A percentile compares a stretch with the other conserved stretches of the same genome.
Evolutionary conservation across 1,140 invertebrate species (phyloP).

Genomic region (Sarcophaga peregrina): DNA sequence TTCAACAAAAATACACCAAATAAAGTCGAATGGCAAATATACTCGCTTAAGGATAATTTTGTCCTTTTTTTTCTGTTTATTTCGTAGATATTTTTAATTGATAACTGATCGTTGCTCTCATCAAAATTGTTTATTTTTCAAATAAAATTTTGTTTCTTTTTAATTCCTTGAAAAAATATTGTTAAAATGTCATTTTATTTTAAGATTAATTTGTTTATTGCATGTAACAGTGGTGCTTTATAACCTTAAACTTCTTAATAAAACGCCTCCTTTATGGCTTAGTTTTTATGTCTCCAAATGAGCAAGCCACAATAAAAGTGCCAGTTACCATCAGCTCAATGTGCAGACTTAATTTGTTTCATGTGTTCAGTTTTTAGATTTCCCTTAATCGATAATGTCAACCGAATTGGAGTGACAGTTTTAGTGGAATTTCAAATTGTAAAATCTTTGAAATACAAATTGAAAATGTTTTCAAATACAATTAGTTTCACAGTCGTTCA

Average conservation of each 20-base stretch:
- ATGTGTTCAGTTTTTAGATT: not conserved
- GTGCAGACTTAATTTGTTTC: not conserved
- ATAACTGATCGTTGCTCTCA: too few species aligned
- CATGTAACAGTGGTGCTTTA: not conserved
- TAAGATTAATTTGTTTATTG: slow-evolving; percentile 24
- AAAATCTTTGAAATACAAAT: not conserved
- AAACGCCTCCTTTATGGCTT: not conserved
- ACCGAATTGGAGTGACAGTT: not conserved
- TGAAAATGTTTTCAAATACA: too few species aligned
- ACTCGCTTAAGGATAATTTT: not conserved
- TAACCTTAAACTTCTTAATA: not conserved
- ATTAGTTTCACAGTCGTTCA: too few species aligned
- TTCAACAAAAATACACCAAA: slow-evolving; percentile 9
- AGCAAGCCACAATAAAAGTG: not conserved
- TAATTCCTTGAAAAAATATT: not conserved
- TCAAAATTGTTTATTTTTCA: too few species aligned
- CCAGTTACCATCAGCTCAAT: not conserved
- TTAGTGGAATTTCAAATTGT: not conserved
- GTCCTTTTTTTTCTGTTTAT: not conserved
- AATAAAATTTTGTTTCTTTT: not conserved
- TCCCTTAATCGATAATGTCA: not conserved
- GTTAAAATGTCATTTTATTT: slow-evolving; percentile 12
- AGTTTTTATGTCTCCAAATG: not conserved
- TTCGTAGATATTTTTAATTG: not conserved
- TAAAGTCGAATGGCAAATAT: slow-evolving; percentile 18